A percentile compares a stretch with the other conserved stretches of the same genome.
These are phyloP conservation scores for Sylvia atricapilla DNA, from an alignment of 2,113 vertebrate genomes.

Conservation along the genomic window DNA sequence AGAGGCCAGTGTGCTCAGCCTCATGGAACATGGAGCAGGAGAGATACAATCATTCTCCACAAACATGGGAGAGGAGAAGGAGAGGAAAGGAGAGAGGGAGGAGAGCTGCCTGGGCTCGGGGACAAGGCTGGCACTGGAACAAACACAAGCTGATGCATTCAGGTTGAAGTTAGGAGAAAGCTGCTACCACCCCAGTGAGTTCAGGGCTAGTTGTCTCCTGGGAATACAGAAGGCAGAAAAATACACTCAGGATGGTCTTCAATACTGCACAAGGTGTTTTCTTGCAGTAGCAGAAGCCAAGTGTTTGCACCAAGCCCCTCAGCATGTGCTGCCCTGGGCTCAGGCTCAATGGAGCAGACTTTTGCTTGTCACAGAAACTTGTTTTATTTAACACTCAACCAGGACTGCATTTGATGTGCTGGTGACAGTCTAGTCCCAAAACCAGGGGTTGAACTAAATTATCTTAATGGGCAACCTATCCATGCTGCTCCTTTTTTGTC, in stretches of 20 bases:
- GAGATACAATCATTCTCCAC: neutral
- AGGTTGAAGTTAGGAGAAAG: neutral
- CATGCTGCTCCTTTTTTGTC: no score
- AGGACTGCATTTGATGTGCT: neutral
- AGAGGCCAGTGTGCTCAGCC: rapidly evolving
- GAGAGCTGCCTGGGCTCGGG: neutral
- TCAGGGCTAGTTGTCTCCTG: neutral
- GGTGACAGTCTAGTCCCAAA: no score
- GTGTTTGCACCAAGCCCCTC: rapidly evolving
- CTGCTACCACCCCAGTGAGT: neutral
- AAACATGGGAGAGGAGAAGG: neutral
- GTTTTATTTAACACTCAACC: rapidly evolving
- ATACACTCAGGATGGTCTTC: rapidly evolving
- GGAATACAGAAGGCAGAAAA: neutral
- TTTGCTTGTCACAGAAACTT: neutral
- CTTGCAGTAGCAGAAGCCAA: neutral
- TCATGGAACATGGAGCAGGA: neutral
- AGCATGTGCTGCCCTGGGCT: neutral
- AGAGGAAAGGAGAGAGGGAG: neutral
- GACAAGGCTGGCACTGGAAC: neutral
- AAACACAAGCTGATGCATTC: neutral
- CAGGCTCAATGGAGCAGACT: rapidly evolving
- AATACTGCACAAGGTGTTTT: neutral
- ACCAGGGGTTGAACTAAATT: no score
- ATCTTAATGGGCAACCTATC: neutral